These are phyloP conservation scores for Catocala sponsa DNA, from an alignment of 2,888 invertebrate species.

Conservation along the genomic window DNA sequence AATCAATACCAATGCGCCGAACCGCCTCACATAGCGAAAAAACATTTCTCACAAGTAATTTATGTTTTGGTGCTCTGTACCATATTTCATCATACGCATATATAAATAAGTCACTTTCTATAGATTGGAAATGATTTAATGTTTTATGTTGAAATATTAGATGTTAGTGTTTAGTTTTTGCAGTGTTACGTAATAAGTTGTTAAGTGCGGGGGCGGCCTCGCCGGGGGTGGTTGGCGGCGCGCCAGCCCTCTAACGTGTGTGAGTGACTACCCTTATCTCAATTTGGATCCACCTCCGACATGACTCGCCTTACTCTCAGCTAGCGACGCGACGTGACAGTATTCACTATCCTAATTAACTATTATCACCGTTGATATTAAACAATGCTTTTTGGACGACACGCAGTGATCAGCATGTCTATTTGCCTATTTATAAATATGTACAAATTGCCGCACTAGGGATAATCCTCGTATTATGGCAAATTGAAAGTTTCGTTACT, in stretches of 20 bases:
- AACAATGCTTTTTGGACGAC: slow-evolving; percentile 23
- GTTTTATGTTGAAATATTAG: background rate
- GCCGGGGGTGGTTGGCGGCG: slow-evolving; percentile 60
- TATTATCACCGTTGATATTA: slow-evolving; percentile 27
- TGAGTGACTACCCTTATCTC: slow-evolving; percentile 68
- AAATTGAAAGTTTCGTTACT: too few relatives aligned
- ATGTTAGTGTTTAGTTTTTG: slow-evolving; percentile 43
- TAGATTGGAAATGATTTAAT: background rate
- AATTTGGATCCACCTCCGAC: slow-evolving; percentile 62
- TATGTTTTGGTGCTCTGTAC: too few relatives aligned
- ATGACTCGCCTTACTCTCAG: slow-evolving; percentile 61
- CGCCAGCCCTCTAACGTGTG: slow-evolving; percentile 69
- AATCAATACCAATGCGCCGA: slow-evolving; percentile 1
- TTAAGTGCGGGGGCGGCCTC: slow-evolving; percentile 49
- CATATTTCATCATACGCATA: background rate
- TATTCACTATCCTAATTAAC: slow-evolving; percentile 39
- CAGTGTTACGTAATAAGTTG: slow-evolving; percentile 65
- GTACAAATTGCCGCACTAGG: too few relatives aligned
- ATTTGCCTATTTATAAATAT: too few relatives aligned
- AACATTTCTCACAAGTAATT: too few relatives aligned
- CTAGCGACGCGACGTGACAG: slow-evolving; percentile 26
- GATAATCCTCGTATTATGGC: too few relatives aligned
- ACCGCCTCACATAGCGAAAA: background rate
- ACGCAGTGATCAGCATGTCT: slow-evolving; percentile 12
- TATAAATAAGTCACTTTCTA: background rate